Evolutionary conservation across 2,113 vertebrate species (phyloP).

Genomic region (Antigone vipio): DNA sequence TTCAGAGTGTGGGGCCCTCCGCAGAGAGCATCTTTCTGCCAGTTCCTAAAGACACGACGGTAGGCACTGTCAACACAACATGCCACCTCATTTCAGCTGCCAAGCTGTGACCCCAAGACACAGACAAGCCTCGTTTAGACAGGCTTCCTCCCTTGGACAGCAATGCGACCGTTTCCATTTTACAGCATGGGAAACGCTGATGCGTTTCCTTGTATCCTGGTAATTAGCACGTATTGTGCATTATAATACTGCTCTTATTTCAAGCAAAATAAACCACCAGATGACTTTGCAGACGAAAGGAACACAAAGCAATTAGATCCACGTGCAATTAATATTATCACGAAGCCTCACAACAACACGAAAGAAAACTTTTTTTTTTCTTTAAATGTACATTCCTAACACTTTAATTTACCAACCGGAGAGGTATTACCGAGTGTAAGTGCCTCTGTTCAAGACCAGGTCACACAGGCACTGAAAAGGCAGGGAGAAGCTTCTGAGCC

Average conservation of each 20-base stretch:
- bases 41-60: not conserved
- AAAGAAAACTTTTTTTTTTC: not conserved
- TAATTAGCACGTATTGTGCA: not conserved
- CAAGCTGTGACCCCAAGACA: not conserved
- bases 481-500: not conserved
- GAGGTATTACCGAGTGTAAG: not conserved
- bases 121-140: not conserved
- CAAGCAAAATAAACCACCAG: not conserved
- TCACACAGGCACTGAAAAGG: not conserved
- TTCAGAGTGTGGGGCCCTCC: not conserved
- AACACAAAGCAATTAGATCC: not conserved
- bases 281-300: constrained; percentile 1
- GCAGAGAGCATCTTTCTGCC: not conserved
- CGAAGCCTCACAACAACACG: not conserved
- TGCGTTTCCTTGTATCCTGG: not conserved
- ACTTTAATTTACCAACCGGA: not conserved
- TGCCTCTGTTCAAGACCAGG: not conserved
- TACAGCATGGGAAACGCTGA: not conserved
- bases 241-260: not conserved
- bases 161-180: fast-evolving
- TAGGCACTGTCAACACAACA: constrained; percentile 5
- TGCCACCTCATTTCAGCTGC: constrained; percentile 24
- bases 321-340: not conserved
- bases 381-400: not conserved
- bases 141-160: not conserved